Evolutionary conservation across 2,797 vertebrate species (phyloP), one percentile per base, ranked within the genome.

Genomic region (Gymnopithys bicolor): DNA sequence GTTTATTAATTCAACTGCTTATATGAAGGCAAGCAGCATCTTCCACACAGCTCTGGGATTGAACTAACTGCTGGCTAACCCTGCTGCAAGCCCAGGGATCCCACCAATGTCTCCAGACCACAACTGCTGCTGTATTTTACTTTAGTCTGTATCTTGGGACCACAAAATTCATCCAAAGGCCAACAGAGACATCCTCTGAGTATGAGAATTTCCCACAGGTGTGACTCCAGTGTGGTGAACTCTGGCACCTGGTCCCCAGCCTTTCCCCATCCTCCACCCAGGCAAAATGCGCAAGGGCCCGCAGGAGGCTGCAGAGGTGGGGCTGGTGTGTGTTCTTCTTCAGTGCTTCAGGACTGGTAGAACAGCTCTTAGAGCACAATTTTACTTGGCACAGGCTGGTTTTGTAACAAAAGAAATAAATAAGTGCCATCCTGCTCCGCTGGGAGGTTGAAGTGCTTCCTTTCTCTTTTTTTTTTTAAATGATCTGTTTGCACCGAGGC

Each of bases 311-410:
- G 88, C 88, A 74, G 94, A 96, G 92, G 93, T 95, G 95, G 90
- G 93, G 95, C 95, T 0, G 2, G 63, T 4, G 2, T 5, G 7
- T 67, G 89, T 81, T 96, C 87, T 89, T 94, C 92, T 80, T 64
- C 75, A 82, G 56, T 5, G 12, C 80, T 90, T 87, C 3, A 39
- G 67, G 94, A 95, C 94, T 95, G 94, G 95, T 95, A 93, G 95
- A 96, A 84, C 93, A 95, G 96, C 93, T 90, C 92, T 95, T 70
- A 28, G 94, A 97, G 84, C 86, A 93, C 35, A 45, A 94, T 82
- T 96, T 92, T 90, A 89, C 75, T 95, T 95, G 94, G 96, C 96
- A 94, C 30, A 0, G 70, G 39, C 32, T 84, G 87, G 78, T 90
- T 94, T 95, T 71, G 89, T 77, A 94, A 94, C 14, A 64, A 93